phyloP scores from a whole-genome alignment of 2,888 invertebrate genomes.

The Synanthedon tipuliformis region DNA sequence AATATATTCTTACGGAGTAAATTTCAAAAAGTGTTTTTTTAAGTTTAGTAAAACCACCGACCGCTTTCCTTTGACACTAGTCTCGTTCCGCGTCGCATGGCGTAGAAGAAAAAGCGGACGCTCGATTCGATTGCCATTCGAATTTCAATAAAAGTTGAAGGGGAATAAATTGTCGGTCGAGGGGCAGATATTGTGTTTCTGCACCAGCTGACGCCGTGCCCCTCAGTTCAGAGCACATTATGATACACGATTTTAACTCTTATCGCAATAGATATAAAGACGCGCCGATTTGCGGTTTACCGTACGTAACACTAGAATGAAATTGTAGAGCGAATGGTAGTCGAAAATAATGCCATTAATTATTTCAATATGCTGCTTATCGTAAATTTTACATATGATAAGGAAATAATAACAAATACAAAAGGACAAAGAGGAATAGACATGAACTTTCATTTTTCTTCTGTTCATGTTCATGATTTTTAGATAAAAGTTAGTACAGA shows the following conservation, averaged over 20 bases:
- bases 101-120: conserved; percentile 7
- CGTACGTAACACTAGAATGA: not conserved
- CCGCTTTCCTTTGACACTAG: conserved; percentile 17
- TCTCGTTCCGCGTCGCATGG: conserved; percentile 15
- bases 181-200: conserved; percentile 32
- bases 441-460: too few relatives aligned
- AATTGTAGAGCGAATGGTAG: not conserved
- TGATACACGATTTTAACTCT: not conserved
- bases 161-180: conserved; percentile 42
- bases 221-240: not conserved
- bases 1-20: too few relatives aligned
- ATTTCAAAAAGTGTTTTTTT: too few relatives aligned
- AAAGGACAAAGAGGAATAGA: too few relatives aligned
- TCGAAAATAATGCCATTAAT: not conserved
- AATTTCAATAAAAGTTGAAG: conserved; percentile 58
- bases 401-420: too few relatives aligned
- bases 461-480: too few relatives aligned
- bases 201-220: conserved; percentile 31
- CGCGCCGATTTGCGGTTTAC: not conserved
- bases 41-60: conserved; percentile 4
- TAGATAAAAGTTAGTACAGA: too few relatives aligned
- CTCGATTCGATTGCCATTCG: conserved; percentile 28
- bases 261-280: not conserved
- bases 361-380: not conserved
- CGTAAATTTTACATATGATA: too few relatives aligned